A percentile compares a stretch with the other conserved stretches of the same genome.
Conservation (phyloP, 2,888 invertebrate species). For the Zygothrica quintamaculata region DNA sequence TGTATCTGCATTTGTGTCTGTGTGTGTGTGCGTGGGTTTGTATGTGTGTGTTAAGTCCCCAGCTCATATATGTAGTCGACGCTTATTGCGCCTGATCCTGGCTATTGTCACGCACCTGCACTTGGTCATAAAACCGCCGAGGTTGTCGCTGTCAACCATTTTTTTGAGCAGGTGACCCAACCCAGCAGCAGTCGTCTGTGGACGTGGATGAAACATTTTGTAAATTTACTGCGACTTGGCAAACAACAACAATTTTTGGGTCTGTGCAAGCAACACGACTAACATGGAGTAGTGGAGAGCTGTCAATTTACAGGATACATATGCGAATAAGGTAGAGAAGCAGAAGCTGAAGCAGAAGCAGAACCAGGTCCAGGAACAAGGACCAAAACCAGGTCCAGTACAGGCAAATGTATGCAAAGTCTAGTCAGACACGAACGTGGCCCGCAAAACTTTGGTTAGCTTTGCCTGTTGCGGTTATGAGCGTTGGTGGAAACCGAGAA, state of each 20-base stretch:
- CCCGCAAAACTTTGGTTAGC: slow-evolving; percentile 44
- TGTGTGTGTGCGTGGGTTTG: slow-evolving; percentile 5
- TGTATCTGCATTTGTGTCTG: slow-evolving; percentile 5
- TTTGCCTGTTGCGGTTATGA: slow-evolving; percentile 52
- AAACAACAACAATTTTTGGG: slow-evolving; percentile 21
- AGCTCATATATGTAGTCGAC: slow-evolving; percentile 3
- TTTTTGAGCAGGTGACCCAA: slow-evolving; percentile 28
- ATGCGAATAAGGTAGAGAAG: no score
- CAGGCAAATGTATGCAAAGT: slow-evolving; percentile 45
- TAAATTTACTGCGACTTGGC: slow-evolving; percentile 44
- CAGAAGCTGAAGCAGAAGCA: no score
- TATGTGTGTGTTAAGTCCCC: slow-evolving; percentile 5
- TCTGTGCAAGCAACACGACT: slow-evolving; percentile 9
- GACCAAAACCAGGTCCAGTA: no score
- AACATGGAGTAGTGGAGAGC: background rate
- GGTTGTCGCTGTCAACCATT: slow-evolving; percentile 29
- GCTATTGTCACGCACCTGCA: slow-evolving; percentile 61
- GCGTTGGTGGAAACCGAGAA: slow-evolving; percentile 34
- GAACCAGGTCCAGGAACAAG: no score
- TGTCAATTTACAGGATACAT: no score
- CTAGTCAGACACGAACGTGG: slow-evolving; percentile 43
- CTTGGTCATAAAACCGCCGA: slow-evolving; percentile 46
- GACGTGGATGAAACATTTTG: slow-evolving; percentile 34
- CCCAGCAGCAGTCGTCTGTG: background rate
- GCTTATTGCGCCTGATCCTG: slow-evolving; percentile 41